These are phyloP conservation scores for Denticeps clupeoides DNA, from an alignment of 2,797 vertebrate genomes.

Conservation along the genomic window DNA sequence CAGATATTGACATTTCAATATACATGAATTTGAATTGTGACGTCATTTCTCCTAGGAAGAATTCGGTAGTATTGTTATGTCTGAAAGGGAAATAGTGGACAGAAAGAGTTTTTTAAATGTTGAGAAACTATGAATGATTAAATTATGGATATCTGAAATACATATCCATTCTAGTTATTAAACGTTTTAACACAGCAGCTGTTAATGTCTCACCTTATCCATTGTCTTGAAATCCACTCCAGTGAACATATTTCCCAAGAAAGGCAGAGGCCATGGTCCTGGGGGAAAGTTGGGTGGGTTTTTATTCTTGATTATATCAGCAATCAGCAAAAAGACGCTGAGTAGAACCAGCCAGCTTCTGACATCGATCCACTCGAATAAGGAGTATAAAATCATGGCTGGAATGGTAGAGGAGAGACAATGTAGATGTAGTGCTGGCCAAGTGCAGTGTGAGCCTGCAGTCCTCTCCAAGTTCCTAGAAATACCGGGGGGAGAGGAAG, in stretches of 20 bases:
- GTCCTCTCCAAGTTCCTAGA: too few species aligned
- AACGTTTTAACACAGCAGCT: too few species aligned
- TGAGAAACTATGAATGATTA: too few species aligned
- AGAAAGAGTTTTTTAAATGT: too few species aligned
- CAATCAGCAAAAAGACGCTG: slow-evolving; percentile 45
- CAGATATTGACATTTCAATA: too few species aligned
- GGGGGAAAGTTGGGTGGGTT: slow-evolving; percentile 59
- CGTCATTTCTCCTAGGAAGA: too few species aligned
- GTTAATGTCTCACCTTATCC: slow-evolving; percentile 45
- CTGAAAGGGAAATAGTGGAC: too few species aligned
- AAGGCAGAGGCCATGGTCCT: slow-evolving; percentile 57
- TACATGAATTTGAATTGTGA: too few species aligned
- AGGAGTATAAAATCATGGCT: slow-evolving; percentile 43
- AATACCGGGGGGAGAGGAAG: too few species aligned
- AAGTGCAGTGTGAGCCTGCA: not conserved
- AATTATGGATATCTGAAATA: too few species aligned
- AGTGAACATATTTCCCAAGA: slow-evolving; percentile 64
- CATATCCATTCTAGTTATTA: too few species aligned
- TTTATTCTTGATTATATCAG: slow-evolving; percentile 53
- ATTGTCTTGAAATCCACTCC: slow-evolving; percentile 44
- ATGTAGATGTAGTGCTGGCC: not conserved
- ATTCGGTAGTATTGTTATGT: too few species aligned
- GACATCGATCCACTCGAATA: slow-evolving; percentile 43
- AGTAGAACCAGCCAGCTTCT: slow-evolving; percentile 38
- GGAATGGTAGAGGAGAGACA: not conserved